phyloP scores from a whole-genome alignment of 2,888 invertebrate species.

The Antheraea assamensis region DNA sequence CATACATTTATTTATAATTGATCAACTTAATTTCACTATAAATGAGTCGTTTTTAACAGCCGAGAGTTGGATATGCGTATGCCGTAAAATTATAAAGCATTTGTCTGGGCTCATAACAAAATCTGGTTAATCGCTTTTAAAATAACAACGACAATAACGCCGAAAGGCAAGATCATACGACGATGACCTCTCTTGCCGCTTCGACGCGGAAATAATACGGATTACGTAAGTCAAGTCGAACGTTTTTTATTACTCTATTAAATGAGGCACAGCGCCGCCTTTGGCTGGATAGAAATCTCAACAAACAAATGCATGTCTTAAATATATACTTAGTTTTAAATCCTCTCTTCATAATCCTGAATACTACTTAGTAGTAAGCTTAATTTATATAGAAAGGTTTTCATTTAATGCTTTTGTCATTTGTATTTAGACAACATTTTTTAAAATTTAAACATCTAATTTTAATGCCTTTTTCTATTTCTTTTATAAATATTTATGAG shows the following conservation, averaged over 20 bases:
- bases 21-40: not conserved
- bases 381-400: not conserved
- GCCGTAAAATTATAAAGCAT: slow-evolving; percentile 6
- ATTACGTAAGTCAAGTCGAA: slow-evolving; percentile 80
- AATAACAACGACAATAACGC: slow-evolving; percentile 39
- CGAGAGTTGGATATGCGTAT: not conserved
- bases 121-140: slow-evolving; percentile 35
- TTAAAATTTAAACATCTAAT: too few species aligned
- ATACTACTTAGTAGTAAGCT: not conserved
- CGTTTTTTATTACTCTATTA: slow-evolving; percentile 81
- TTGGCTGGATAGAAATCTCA: slow-evolving; percentile 72
- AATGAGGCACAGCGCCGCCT: slow-evolving; percentile 75
- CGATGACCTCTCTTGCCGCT: slow-evolving; percentile 67
- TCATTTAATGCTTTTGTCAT: not conserved
- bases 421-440: too few species aligned
- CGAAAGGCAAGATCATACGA: slow-evolving; percentile 57
- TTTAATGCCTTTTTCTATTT: too few species aligned
- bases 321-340: slow-evolving; percentile 55
- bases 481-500: too few species aligned
- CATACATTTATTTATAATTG: slow-evolving; percentile 3
- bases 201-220: slow-evolving; percentile 78
- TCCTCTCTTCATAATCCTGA: not conserved
- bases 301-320: slow-evolving; percentile 37
- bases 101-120: slow-evolving; percentile 12
- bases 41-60: not conserved